phyloP scores from a whole-genome alignment of 2,888 invertebrate species.

The Penaeus monodon region DNA sequence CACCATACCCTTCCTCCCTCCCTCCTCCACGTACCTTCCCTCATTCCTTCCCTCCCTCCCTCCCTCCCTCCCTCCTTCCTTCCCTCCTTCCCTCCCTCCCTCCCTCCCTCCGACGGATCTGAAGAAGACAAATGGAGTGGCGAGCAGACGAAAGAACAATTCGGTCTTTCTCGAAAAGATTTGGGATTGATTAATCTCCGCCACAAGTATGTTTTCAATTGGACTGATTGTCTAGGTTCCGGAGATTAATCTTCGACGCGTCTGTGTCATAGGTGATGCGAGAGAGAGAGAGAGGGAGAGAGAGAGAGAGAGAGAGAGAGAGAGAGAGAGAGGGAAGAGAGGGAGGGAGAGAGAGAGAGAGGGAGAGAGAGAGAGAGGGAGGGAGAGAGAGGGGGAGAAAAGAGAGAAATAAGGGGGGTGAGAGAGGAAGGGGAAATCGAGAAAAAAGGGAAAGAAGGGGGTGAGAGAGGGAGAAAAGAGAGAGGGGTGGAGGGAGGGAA shows the following conservation, averaged over 20 bases:
- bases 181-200: constrained; percentile 54
- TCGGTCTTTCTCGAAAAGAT: constrained; percentile 47
- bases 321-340: too few species aligned
- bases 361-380: too few species aligned
- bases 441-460: too few species aligned
- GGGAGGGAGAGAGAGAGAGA: too few species aligned
- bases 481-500: too few species aligned
- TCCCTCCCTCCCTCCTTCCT: not conserved
- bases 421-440: too few species aligned
- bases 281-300: too few species aligned
- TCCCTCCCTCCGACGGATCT: constrained; percentile 20
- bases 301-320: too few species aligned
- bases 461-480: too few species aligned
- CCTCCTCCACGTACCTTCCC: not conserved
- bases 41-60: not conserved
- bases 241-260: constrained; percentile 30
- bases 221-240: constrained; percentile 49
- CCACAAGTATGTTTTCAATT: constrained; percentile 55
- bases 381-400: too few species aligned
- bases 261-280: too few species aligned
- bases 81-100: constrained; percentile 6
- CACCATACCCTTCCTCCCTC: not conserved
- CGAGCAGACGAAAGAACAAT: constrained; percentile 58
- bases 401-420: too few species aligned
- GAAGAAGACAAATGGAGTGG: constrained; percentile 59